Base-by-base conservation (phyloP, 2,113 vertebrate genomes). In the Hemibagrus wyckioides region DNA sequence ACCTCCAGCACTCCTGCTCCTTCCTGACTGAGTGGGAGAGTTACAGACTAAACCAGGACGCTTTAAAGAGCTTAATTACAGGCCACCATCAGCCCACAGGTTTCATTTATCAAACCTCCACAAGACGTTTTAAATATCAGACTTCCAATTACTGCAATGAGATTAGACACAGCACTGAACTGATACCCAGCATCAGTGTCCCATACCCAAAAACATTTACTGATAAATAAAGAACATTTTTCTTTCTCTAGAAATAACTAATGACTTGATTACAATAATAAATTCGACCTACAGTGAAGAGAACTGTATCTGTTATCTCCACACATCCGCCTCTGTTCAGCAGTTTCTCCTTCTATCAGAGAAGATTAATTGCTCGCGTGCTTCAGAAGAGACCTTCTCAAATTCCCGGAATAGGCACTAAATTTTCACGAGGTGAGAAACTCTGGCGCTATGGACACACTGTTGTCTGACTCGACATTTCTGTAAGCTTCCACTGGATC, bases 61-160 rank as follows among this genome's bases (percentile, higher is more conserved):
- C 65, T 67, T 67, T 36, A 67, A 67, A 67, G 30, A 33, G 63
- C 63, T 33, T 67, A 67, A 67, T 67, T 67, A 67, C 63, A 67
- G 30, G 13, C 15, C n/a, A 33, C 13, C 0, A 19, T 33, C 30
- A 15, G 65, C 65, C 65, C 33, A 67, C 65, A 1, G 30, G 28
- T 11, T 63, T 61, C 23, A 28, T 2, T 10, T 3, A 15, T 67
- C 23, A 61, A 61, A 44, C 44, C 44, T 44, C 44, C 44, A 44
- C 44, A 44, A 44, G 44, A 44, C 44, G 3, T 44, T 63, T 63
- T 28, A 63, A 63, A 8, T 28, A 63, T 63, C 61, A n/a, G 28
- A 67, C n/a, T 67, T 14, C 5, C 4, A 6, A 21, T 17, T 15
- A 15, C 30, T 67, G n/a, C 15, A 3, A 11, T 36, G 30, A 30